Base-by-base conservation (phyloP, 2,888 invertebrate species). In the Ochropacha duplaris region DNA sequence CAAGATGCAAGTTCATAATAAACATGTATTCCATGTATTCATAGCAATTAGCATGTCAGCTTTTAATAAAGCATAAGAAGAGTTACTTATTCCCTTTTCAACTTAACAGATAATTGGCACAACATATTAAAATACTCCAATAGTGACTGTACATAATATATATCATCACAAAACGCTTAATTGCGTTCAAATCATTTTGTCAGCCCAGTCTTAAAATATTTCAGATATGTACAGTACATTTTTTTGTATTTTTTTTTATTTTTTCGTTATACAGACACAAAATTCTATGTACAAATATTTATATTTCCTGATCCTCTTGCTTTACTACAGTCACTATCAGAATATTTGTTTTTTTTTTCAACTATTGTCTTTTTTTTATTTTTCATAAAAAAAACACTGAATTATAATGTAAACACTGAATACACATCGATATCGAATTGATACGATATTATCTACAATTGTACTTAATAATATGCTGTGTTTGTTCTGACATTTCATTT, bases 201-300 rank as follows among this genome's bases (percentile, higher is more conserved):
- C 44, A 44, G 44, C 44, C 19, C 44, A 44, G 44, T 44, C 44
- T 44, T 44, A 44, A 44, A 44, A 16, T 44, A 44, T 44, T 19
- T 44, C 44, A 44, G 44, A 44, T 44, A 44, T 44, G 44, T 44
- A 44, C 44, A 44, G 44, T 44, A 44, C 44, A 44, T 44, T 44
- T 44, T 44, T 44, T 44, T 44, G 14, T 44, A 19, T 44, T 44
- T 44, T 44, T 19, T 9, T 16, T 19, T 44, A 16, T 39, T 39
- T 44, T 44, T 44, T 44, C 44, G 44, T 44, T 44, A 44, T 44
- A 44, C 44, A 44, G 44, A 44, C 19, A 44, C 44, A 44, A 44
- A 14, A 44, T 44, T 44, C 19, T 44, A 44, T 44, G 19, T 44
- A 44, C 44, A 44, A 44, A 44, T 44, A 44, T 44, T 44, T 19